These are phyloP conservation scores for Cynodonichthys magdalenae DNA, from an alignment of 2,797 vertebrate genomes.

Conservation along the genomic window DNA sequence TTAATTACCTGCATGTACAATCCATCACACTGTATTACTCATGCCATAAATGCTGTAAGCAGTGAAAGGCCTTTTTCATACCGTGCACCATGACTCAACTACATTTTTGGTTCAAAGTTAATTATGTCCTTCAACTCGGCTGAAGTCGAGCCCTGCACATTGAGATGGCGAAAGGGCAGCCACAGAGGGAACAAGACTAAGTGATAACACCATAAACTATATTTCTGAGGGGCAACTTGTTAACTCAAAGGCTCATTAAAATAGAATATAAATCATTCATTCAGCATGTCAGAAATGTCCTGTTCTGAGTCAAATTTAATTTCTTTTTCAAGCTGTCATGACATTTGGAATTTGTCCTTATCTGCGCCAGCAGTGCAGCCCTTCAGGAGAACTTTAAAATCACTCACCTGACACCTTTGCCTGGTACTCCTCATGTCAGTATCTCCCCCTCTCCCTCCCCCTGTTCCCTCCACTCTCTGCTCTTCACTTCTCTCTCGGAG, in stretches of 20 bases:
- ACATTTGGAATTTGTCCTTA: constrained; percentile 77
- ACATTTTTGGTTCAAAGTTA: constrained; percentile 83
- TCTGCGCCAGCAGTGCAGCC: constrained; percentile 58
- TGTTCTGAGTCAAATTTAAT: constrained; percentile 90
- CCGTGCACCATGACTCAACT: constrained; percentile 7
- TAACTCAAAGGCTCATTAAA: constrained; percentile 95
- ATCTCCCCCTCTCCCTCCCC: constrained; percentile 8
- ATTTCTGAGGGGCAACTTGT: constrained; percentile 86
- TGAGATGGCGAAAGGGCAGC: constrained; percentile 41
- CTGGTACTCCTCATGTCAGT: constrained; percentile 36
- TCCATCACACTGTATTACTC: background rate
- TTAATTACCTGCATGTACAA: constrained; percentile 3
- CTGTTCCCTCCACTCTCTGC: constrained; percentile 18
- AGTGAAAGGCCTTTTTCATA: background rate
- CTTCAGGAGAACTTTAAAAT: constrained; percentile 68
- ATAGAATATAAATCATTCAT: constrained; percentile 92
- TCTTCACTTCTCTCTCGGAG: constrained; percentile 57
- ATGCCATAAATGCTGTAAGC: background rate
- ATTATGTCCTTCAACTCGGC: constrained; percentile 81
- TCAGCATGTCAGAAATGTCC: constrained; percentile 92
- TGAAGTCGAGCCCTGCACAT: constrained; percentile 70
- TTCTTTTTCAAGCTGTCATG: constrained; percentile 80
- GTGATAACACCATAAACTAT: constrained; percentile 85
- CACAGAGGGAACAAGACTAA: constrained; percentile 78
- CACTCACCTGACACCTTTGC: constrained; percentile 63